These are phyloP conservation scores for Tipula vernalis DNA, from an alignment of 2,888 invertebrate species.

Conservation along the genomic window DNA sequence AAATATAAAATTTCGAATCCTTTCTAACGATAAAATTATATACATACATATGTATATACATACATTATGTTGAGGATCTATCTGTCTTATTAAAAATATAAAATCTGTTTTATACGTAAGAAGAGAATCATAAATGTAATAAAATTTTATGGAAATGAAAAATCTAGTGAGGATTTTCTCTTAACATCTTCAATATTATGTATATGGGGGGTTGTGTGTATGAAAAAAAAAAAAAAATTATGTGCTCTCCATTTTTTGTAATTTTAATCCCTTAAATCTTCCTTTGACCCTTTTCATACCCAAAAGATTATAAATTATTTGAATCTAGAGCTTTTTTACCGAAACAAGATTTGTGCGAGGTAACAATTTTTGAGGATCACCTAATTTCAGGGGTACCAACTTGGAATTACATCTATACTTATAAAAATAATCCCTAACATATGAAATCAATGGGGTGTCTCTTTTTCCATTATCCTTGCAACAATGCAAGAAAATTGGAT, in stretches of 20 bases:
- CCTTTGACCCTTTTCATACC: not conserved
- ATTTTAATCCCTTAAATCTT: not conserved
- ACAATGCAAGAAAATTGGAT: not conserved
- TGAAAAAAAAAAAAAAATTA: not conserved
- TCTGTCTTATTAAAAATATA: not conserved
- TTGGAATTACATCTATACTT: not conserved
- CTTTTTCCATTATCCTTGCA: not conserved
- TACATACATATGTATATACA: not conserved
- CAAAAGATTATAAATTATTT: not conserved
- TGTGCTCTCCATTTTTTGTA: not conserved
- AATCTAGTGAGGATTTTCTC: not conserved
- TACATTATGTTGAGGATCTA: not conserved
- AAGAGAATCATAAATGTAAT: not conserved
- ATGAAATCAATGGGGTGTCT: conserved; percentile 6
- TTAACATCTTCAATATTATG: not conserved
- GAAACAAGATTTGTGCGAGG: not conserved
- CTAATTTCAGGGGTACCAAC: not conserved
- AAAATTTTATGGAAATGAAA: not conserved
- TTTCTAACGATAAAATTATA: not conserved
- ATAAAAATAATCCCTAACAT: not conserved
- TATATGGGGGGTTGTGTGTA: not conserved
- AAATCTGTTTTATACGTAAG: not conserved
- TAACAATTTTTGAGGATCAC: not conserved
- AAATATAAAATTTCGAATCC: not conserved
- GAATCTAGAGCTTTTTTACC: not conserved